Evolutionary conservation across 2,888 invertebrate species (phyloP).

Genomic region (Drosophila cracens): DNA sequence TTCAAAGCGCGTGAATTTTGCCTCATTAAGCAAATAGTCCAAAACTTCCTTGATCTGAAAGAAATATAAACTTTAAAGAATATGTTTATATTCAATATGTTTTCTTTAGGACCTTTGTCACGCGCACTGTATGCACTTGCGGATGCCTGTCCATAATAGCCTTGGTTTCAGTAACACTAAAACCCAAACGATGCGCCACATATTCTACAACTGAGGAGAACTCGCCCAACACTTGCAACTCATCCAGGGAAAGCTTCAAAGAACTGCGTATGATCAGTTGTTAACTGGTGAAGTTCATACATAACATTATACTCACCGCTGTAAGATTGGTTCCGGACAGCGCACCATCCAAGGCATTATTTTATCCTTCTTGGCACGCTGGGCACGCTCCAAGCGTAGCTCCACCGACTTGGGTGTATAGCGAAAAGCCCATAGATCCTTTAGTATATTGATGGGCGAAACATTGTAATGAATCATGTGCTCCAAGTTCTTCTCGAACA

Average conservation of each 20-base stretch:
- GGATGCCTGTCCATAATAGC: constrained; percentile 86
- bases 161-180: constrained; percentile 85
- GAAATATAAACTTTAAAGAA: background rate
- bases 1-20: constrained; percentile 86
- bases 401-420: constrained; percentile 87
- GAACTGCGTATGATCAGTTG: constrained; percentile 71
- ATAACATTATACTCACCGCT: constrained; percentile 84
- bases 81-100: background rate
- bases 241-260: constrained; percentile 80
- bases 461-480: constrained; percentile 87
- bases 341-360: constrained; percentile 89
- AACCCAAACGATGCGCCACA: constrained; percentile 86
- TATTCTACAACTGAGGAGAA: constrained; percentile 86
- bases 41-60: constrained; percentile 87
- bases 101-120: constrained; percentile 85
- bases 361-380: constrained; percentile 85
- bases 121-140: constrained; percentile 86
- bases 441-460: constrained; percentile 86
- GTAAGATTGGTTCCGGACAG: constrained; percentile 86
- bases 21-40: constrained; percentile 86
- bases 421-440: constrained; percentile 88
- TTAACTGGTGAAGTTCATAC: background rate
- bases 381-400: constrained; percentile 86
- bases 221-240: constrained; percentile 86
- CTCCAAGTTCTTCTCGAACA: constrained; percentile 86